A percentile compares a stretch with the other conserved stretches of the same genome.
phyloP scores from a whole-genome alignment of 2,797 vertebrate genomes.

The Ctenopoma multispine region DNA sequence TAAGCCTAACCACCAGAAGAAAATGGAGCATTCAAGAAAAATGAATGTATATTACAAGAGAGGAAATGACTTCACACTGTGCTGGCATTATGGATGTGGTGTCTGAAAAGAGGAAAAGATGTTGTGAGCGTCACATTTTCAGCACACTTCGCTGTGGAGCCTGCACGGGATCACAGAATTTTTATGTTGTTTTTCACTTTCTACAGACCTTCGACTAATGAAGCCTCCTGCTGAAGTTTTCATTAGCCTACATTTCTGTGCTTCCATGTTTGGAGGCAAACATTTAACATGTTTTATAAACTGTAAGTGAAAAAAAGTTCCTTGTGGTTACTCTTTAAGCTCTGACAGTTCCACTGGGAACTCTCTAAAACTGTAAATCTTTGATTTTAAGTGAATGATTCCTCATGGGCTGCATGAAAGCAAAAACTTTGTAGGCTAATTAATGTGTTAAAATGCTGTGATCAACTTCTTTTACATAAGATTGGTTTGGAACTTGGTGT shows the following conservation, averaged over 20 bases:
- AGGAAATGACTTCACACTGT: slow-evolving; percentile 38
- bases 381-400: slow-evolving; percentile 49
- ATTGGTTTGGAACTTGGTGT: not conserved
- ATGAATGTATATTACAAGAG: slow-evolving; percentile 30
- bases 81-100: slow-evolving; percentile 37
- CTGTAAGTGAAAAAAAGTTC: slow-evolving; percentile 45
- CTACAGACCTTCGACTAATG: slow-evolving; percentile 63
- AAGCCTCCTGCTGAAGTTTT: slow-evolving; percentile 65
- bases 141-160: slow-evolving; percentile 39
- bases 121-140: slow-evolving; percentile 33
- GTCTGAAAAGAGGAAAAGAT: slow-evolving; percentile 28
- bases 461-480: slow-evolving; percentile 42
- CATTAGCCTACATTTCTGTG: slow-evolving; percentile 59
- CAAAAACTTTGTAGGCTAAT: slow-evolving; percentile 50
- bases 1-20: slow-evolving; percentile 40
- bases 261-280: slow-evolving; percentile 53
- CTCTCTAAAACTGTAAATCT: slow-evolving; percentile 36
- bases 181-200: slow-evolving; percentile 59
- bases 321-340: slow-evolving; percentile 54
- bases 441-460: slow-evolving; percentile 41
- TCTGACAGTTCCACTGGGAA: slow-evolving; percentile 37
- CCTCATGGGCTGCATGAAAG: slow-evolving; percentile 30
- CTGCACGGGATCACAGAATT: slow-evolving; percentile 9
- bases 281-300: slow-evolving; percentile 63
- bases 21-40: slow-evolving; percentile 38